These are phyloP conservation scores for Bombus polaris DNA, from an alignment of 1,140 invertebrate species.

Conservation along the genomic window DNA sequence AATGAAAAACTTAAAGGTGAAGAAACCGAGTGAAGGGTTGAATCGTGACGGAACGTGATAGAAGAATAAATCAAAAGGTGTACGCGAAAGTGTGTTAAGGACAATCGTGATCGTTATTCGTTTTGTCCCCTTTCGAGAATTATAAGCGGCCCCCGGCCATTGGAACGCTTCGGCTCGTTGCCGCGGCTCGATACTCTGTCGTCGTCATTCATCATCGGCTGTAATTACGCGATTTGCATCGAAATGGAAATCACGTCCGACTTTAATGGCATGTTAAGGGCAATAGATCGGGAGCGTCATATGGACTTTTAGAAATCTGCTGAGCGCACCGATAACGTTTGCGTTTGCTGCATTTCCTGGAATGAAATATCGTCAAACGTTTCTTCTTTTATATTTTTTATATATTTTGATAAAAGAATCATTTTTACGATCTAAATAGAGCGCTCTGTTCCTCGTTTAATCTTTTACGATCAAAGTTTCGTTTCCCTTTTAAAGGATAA, in stretches of 20 bases:
- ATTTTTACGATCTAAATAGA: too few relatives aligned
- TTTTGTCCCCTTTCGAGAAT: conserved; percentile 5
- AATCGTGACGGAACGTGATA: too few relatives aligned
- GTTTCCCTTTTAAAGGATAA: too few relatives aligned
- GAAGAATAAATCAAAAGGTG: not conserved
- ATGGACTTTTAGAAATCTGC: conserved; percentile 3
- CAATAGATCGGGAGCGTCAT: conserved; percentile 28
- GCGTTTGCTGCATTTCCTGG: not conserved
- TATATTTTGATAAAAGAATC: not conserved
- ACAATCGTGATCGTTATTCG: not conserved
- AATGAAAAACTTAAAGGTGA: conserved; percentile 42
- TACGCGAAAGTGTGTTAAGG: not conserved
- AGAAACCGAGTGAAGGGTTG: not conserved
- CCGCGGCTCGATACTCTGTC: not conserved
- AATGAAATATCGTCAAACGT: not conserved
- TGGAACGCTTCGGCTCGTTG: not conserved
- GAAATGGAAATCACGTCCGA: conserved; percentile 49
- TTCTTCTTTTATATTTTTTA: too few relatives aligned
- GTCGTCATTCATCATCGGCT: conserved; percentile 49
- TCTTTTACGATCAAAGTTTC: too few relatives aligned
- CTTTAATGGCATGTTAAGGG: conserved; percentile 44
- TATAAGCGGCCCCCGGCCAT: not conserved
- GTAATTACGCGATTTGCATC: conserved; percentile 55
- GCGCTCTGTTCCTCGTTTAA: too few relatives aligned
- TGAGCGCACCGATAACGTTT: not conserved